Evolutionary conservation across 1,140 invertebrate genomes (phyloP).

Genomic region (Aphidius gifuensis): DNA sequence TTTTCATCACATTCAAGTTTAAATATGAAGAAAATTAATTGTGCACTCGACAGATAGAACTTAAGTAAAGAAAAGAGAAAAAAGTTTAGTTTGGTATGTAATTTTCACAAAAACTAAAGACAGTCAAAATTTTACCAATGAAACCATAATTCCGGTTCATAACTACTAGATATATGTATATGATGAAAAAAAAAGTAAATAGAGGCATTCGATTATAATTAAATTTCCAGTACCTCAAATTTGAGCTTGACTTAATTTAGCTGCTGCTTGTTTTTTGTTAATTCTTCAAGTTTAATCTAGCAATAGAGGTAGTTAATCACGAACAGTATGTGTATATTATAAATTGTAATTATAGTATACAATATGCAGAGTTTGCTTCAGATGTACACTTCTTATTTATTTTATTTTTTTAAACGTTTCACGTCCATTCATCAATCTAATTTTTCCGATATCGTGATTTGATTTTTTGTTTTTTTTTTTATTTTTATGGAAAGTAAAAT

Average conservation of each 20-base stretch:
- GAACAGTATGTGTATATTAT: conserved; percentile 38
- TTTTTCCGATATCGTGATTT: background rate
- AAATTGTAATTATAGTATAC: conserved; percentile 54
- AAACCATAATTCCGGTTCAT: background rate
- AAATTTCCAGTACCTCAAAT: conserved; percentile 34
- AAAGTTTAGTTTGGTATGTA: background rate
- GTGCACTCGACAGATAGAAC: too few relatives aligned
- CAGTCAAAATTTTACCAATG: background rate
- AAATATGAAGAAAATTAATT: background rate
- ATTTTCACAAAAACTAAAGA: background rate
- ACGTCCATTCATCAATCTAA: too few relatives aligned
- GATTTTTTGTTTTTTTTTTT: background rate
- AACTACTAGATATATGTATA: too few relatives aligned
- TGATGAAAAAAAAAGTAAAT: too few relatives aligned
- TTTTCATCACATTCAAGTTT: too few relatives aligned
- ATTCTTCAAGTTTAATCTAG: conserved; percentile 36
- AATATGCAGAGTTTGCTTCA: conserved; percentile 46
- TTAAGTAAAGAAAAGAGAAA: too few relatives aligned
- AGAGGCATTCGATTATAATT: conserved; percentile 1
- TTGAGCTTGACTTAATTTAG: conserved; percentile 51
- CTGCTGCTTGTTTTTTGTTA: conserved; percentile 30
- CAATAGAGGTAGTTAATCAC: conserved; percentile 47
- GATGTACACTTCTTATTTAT: background rate
- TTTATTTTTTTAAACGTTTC: background rate
- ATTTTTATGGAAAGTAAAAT: background rate